These are phyloP conservation scores for Semaprochilodus insignis DNA, from an alignment of 2,797 vertebrate species.

Conservation along the genomic window DNA sequence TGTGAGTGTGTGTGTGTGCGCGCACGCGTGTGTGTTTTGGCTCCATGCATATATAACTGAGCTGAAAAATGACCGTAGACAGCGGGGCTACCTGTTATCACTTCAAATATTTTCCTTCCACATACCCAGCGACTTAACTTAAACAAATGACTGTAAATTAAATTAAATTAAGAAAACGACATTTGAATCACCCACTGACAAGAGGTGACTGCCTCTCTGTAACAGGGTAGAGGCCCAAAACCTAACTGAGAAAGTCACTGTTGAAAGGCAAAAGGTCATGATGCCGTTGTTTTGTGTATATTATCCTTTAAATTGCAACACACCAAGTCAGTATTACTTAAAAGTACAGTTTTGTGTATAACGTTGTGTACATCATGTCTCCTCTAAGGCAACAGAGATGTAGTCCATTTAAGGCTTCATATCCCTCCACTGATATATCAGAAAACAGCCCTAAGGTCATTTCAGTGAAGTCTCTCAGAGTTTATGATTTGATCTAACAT, in stretches of 20 bases:
- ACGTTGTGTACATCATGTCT: slow-evolving; percentile 3
- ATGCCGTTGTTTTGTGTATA: neutral
- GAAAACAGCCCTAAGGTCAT: neutral
- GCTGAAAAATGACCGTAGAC: slow-evolving; percentile 75
- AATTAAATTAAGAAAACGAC: slow-evolving; percentile 74
- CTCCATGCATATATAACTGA: slow-evolving; percentile 66
- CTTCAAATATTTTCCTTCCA: slow-evolving; percentile 84
- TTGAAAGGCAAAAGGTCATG: slow-evolving; percentile 39
- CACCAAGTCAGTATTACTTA: neutral
- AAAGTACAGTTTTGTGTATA: neutral
- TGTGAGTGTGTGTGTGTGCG: slow-evolving; percentile 38
- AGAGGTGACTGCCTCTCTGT: slow-evolving; percentile 47
- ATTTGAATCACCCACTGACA: slow-evolving; percentile 63
- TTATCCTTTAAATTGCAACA: slow-evolving; percentile 14
- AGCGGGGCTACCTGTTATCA: slow-evolving; percentile 81
- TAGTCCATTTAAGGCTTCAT: neutral
- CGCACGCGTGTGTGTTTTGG: slow-evolving; percentile 71
- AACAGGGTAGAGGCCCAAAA: slow-evolving; percentile 16
- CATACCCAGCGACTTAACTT: slow-evolving; percentile 75
- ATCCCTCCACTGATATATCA: neutral
- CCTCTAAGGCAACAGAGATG: neutral
- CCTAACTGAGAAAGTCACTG: slow-evolving; percentile 25
- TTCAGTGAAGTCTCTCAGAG: neutral
- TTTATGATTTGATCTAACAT: neutral
- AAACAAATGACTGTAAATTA: slow-evolving; percentile 81